Evolutionary conservation across 1,140 invertebrate genomes (phyloP).

Genomic region (Potamilus streckersoni): DNA sequence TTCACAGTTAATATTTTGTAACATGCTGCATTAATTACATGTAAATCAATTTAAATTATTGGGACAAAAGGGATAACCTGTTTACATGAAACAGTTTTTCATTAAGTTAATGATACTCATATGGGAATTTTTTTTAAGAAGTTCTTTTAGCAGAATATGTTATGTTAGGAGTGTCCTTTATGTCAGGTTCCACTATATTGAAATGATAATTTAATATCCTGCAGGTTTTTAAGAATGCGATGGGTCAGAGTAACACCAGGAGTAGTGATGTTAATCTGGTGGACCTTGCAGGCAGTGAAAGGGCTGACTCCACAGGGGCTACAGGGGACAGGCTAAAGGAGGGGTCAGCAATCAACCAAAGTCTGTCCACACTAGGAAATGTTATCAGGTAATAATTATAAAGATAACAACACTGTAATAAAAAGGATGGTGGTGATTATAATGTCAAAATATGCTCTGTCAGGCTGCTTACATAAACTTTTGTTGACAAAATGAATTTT

Average conservation of each 20-base stretch:
- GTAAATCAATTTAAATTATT: too few relatives aligned
- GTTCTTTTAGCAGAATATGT: not conserved
- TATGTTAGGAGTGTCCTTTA: conserved; percentile 30
- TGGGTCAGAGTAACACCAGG: conserved; percentile 71
- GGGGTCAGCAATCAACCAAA: conserved; percentile 75
- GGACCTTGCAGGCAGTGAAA: conserved; percentile 75
- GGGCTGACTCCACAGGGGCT: conserved; percentile 72
- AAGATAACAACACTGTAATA: too few relatives aligned
- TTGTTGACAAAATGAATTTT: too few relatives aligned
- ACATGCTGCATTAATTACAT: too few relatives aligned
- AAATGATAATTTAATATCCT: not conserved
- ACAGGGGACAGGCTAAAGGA: conserved; percentile 75
- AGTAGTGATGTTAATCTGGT: conserved; percentile 73
- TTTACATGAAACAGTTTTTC: too few relatives aligned
- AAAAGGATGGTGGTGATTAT: too few relatives aligned
- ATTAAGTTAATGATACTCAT: too few relatives aligned
- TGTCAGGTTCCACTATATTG: not conserved
- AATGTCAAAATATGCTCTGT: too few relatives aligned
- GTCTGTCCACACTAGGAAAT: conserved; percentile 73
- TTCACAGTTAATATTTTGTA: too few relatives aligned
- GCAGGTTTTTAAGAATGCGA: conserved; percentile 66
- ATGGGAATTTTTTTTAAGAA: too few relatives aligned
- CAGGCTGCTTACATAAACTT: too few relatives aligned
- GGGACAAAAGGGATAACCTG: too few relatives aligned
- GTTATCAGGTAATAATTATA: conserved; percentile 47